phyloP scores from a whole-genome alignment of 1,140 invertebrate species.

The Calephelis nemesis region DNA sequence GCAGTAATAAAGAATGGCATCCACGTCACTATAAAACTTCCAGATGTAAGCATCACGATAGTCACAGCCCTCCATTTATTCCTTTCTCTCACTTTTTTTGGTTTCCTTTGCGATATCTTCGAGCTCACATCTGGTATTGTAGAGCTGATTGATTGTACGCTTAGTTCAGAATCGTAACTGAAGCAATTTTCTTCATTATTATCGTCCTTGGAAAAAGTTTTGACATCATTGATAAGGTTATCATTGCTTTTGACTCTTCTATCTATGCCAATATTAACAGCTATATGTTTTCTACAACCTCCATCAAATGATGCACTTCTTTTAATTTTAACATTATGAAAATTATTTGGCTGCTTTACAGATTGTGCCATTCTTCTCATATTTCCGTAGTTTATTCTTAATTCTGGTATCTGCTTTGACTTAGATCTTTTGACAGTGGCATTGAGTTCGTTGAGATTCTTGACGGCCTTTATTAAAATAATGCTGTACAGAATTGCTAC shows the following conservation, averaged over 20 bases:
- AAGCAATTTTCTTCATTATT: slow-evolving; percentile 21
- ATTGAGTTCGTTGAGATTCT: slow-evolving; percentile 70
- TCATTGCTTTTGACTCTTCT: slow-evolving; percentile 52
- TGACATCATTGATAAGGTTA: slow-evolving; percentile 25
- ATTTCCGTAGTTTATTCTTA: slow-evolving; percentile 61
- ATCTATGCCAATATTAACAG: slow-evolving; percentile 24
- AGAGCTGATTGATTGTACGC: slow-evolving; percentile 46
- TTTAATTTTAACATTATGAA: slow-evolving; percentile 35
- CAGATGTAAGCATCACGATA: slow-evolving; percentile 80
- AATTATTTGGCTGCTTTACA: slow-evolving; percentile 32
- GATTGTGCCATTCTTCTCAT: slow-evolving; percentile 39
- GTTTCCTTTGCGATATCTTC: slow-evolving; percentile 20
- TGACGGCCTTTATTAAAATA: slow-evolving; percentile 75
- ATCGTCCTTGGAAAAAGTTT: slow-evolving; percentile 19
- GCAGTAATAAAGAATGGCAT: slow-evolving; percentile 73
- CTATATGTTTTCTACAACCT: slow-evolving; percentile 30
- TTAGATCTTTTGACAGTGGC: slow-evolving; percentile 42
- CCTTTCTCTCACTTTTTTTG: slow-evolving; percentile 53
- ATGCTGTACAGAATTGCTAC: slow-evolving; percentile 79
- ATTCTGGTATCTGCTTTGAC: slow-evolving; percentile 39
- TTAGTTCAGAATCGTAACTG: slow-evolving; percentile 40
- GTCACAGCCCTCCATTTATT: slow-evolving; percentile 80
- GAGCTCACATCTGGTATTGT: slow-evolving; percentile 26
- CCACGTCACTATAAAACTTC: slow-evolving; percentile 76
- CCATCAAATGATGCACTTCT: slow-evolving; percentile 59